phyloP scores from a whole-genome alignment of 1,140 invertebrate genomes.

The Sitodiplosis mosellana region DNA sequence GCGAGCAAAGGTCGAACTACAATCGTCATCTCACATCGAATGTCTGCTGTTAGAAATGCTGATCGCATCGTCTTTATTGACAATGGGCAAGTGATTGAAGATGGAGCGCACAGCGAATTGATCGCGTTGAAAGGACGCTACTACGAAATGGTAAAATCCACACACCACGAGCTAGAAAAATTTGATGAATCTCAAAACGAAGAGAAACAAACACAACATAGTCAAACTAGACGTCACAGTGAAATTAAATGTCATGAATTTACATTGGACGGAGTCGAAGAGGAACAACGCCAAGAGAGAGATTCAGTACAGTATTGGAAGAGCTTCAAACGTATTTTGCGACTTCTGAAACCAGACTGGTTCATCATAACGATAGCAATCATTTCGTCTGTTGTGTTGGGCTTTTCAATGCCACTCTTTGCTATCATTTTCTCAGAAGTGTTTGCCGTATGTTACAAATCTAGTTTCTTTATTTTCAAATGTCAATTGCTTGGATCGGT shows the following conservation, averaged over 20 bases:
- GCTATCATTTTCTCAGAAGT: constrained; percentile 73
- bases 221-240: too few relatives aligned
- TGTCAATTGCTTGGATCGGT: too few relatives aligned
- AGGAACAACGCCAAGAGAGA: background rate
- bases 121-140: constrained; percentile 50
- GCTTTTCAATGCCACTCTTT: constrained; percentile 58
- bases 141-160: constrained; percentile 44
- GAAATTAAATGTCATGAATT: too few relatives aligned
- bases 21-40: constrained; percentile 69
- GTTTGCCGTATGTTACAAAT: constrained; percentile 47
- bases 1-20: constrained; percentile 67
- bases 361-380: constrained; percentile 49
- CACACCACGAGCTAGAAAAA: constrained; percentile 27
- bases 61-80: constrained; percentile 63
- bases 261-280: background rate
- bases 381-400: constrained; percentile 47
- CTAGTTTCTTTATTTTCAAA: too few relatives aligned
- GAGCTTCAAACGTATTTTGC: constrained; percentile 39
- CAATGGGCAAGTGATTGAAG: constrained; percentile 50
- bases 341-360: constrained; percentile 60
- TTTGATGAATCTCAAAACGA: constrained; percentile 4
- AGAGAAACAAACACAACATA: too few relatives aligned
- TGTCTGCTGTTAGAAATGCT: constrained; percentile 68
- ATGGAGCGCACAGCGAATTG: constrained; percentile 65
- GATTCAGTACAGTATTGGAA: constrained; percentile 10